Evolutionary conservation across 2,113 vertebrate species (phyloP), one percentile per base, ranked within the genome.

Genomic region (Acanthisitta chloris): DNA sequence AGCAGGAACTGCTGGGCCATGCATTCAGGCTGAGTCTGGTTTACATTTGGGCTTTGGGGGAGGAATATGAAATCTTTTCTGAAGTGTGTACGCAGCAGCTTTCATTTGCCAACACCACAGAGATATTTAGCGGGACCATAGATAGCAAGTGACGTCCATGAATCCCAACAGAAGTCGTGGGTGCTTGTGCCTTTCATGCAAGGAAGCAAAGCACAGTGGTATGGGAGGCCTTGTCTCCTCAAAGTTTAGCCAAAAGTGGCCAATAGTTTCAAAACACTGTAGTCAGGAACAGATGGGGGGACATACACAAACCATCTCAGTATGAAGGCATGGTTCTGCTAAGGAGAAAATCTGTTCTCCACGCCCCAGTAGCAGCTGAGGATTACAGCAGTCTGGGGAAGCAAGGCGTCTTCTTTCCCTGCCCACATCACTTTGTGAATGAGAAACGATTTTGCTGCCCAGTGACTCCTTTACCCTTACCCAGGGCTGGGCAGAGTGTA

Each of bases 181-280:
- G 8, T 19, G 28, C 33, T 42, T 9, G 14, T 46, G 66, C 34
- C 42, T 48, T 79, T 79, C 38, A 4, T 7, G 42, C 21, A 15
- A 40, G 25, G 21, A 42, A 58, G 21, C 24, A 46, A 49, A 87
- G 69, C 38, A 76, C 33, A 79, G 76, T 6, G 42, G 51, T 43
- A 46, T 5, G 0, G 0, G 57, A 54, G 43, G 43, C 66, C 23
- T 64, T 24, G 49, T 59, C 33, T 48, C 52, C 36, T 18, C 45
- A 73, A 25, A 8, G 34, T 7, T 52, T 42, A 82, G 70, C 33
- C 48, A 34, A 17, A 24, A 74, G 70, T 11, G 28, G 28, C 62
- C 80, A 58, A 8, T 16, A 45, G 38, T 38, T 70, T 86, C 8
- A 3, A n/a, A 58, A 26, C 9, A 62, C 31, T 2, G 0, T 2